Evolutionary conservation across 2,113 vertebrate species (phyloP), one percentile per base, ranked within the genome.

Genomic region (Mandrillus leucophaeus): DNA sequence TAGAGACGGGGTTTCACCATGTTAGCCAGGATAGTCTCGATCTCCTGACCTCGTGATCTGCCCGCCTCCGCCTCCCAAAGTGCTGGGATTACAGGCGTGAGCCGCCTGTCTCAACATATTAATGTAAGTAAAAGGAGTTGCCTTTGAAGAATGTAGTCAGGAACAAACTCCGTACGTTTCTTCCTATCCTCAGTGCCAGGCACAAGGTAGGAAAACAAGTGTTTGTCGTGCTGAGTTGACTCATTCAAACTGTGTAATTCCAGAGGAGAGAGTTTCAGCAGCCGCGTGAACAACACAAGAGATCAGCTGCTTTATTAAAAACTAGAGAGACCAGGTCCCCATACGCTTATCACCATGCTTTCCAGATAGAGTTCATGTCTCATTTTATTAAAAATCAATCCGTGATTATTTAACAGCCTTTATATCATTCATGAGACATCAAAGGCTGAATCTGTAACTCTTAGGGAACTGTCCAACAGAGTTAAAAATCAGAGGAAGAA

Each of bases 341-440:
- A 80, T 17, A 88, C 27, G 23, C n/a, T 27, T 32, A 57, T 20
- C 66, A 32, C 8, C 85, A 55, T 64, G 80, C n/a, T 90, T 83
- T 12, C 55, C 78, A 68, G 40, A 94, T 88, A 64, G 32, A 13
- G 52, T 78, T 93, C 50, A 25, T 95, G 75, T 32, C 55, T 92
- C 80, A 50, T 66, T 94, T 96, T 91, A 96, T 89, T 75, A 95
- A 97, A 80, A 38, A 78, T 40, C 27, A 84, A 88, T 68, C 48
- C 23, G 59, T 50, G n/a, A 59, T 45, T 70, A 48, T 64, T 88
- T 68, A 97, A 87, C 30, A 86, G 80, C 10, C 43, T 93, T 95
- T 48, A 55, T 6, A 27, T 90, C 55, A 73, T 76, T 22, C 72
- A 20, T 35, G 73, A 97, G 45, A 80, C 40, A 80, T 35, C 25